Conservation (phyloP, 2,113 vertebrate genomes). For the Trochalopteron elliotii region DNA sequence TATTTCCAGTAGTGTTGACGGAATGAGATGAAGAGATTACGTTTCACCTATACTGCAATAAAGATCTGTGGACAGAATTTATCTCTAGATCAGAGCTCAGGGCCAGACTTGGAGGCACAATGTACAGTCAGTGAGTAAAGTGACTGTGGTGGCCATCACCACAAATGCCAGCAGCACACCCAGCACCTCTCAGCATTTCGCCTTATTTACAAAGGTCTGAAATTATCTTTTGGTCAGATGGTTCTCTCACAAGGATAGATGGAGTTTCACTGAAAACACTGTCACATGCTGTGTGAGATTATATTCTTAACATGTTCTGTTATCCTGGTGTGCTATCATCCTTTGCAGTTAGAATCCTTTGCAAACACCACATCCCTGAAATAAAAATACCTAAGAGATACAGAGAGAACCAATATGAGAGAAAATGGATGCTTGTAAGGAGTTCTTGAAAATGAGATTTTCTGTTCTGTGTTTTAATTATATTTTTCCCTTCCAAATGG, state of each 20-base stretch:
- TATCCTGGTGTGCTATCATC: background rate
- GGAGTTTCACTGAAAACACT: background rate
- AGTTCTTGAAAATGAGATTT: background rate
- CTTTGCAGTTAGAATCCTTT: background rate
- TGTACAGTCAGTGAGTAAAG: too few relatives aligned
- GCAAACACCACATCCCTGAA: background rate
- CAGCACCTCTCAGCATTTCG: background rate
- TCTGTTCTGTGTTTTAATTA: background rate
- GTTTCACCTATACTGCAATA: background rate
- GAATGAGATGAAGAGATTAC: conserved; percentile 45
- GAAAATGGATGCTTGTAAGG: background rate
- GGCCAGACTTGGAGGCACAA: background rate
- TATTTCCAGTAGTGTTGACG: background rate
- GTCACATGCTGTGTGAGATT: background rate
- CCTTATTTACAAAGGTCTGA: background rate
- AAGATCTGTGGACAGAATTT: conserved; percentile 4
- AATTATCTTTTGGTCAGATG: background rate
- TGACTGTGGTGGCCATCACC: fast-evolving
- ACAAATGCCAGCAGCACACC: background rate
- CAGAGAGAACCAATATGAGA: background rate
- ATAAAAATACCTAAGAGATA: background rate
- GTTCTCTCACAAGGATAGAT: background rate
- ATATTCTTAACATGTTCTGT: background rate
- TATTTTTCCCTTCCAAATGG: background rate
- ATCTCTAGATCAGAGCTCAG: background rate